Evolutionary conservation across 2,888 invertebrate species (phyloP).

Genomic region (Notodonta dromedarius): DNA sequence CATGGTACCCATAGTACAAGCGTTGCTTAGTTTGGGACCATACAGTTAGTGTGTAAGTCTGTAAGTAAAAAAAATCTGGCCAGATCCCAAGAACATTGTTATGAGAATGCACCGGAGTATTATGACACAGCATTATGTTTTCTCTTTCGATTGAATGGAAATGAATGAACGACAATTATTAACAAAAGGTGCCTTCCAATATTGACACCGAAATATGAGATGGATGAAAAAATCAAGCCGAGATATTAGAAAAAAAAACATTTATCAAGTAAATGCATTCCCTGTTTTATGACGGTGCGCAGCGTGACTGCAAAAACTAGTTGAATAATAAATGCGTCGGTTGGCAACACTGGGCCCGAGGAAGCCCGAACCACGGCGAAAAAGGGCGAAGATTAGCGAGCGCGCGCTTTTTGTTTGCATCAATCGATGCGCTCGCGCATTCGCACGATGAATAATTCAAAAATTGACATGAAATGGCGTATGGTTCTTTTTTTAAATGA

Average conservation of each 20-base stretch:
- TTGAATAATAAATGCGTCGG: slow-evolving; percentile 78
- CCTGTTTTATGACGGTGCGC: slow-evolving; percentile 75
- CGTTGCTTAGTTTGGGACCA: no score
- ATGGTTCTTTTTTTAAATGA: slow-evolving; percentile 83
- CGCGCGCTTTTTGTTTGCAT: slow-evolving; percentile 82
- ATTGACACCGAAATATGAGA: slow-evolving; percentile 72
- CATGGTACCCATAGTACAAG: no score
- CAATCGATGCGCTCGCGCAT: slow-evolving; percentile 84
- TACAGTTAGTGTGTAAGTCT: no score
- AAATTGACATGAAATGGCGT: slow-evolving; percentile 85
- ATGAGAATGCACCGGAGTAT: slow-evolving; percentile 53
- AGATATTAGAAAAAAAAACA: slow-evolving; percentile 66
- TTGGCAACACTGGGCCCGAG: slow-evolving; percentile 78
- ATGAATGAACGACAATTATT: slow-evolving; percentile 59
- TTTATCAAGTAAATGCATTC: slow-evolving; percentile 83
- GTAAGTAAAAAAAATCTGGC: slow-evolving; percentile 45
- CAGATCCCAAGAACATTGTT: slow-evolving; percentile 60
- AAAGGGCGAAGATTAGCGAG: slow-evolving; percentile 82
- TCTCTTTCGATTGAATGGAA: slow-evolving; percentile 60
- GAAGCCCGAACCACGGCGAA: slow-evolving; percentile 69
- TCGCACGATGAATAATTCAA: slow-evolving; percentile 84
- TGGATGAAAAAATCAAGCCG: slow-evolving; percentile 49
- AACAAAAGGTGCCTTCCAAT: slow-evolving; percentile 60
- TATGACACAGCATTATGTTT: slow-evolving; percentile 64
- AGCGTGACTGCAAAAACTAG: slow-evolving; percentile 82